A percentile compares a stretch with the other conserved stretches of the same genome.
These are phyloP conservation scores for Coelopa pilipes DNA, from an alignment of 2,888 invertebrate species.

Conservation along the genomic window DNA sequence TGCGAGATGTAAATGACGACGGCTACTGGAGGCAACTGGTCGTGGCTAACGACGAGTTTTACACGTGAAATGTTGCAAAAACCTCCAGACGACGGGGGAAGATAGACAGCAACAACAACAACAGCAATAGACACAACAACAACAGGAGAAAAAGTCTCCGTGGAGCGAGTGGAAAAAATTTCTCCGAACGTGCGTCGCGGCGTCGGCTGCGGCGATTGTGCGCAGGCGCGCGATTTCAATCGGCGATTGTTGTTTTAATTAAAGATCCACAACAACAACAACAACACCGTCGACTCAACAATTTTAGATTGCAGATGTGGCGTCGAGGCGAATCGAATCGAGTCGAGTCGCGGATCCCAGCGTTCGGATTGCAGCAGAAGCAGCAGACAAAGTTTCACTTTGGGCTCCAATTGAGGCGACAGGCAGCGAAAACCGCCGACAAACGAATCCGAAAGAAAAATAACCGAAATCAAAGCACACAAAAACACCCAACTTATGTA, in stretches of 20 bases:
- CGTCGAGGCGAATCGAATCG: neutral
- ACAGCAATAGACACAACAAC: too few species aligned
- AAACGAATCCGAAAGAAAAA: neutral
- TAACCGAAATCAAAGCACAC: too few species aligned
- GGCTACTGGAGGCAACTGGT: neutral
- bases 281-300: neutral
- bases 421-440: neutral
- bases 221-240: neutral
- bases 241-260: constrained; percentile 13
- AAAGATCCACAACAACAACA: constrained; percentile 5
- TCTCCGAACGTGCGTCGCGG: constrained; percentile 12
- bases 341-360: too few species aligned
- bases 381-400: constrained; percentile 12
- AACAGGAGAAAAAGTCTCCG: neutral
- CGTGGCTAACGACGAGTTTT: too few species aligned
- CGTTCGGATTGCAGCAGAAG: neutral
- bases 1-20: neutral
- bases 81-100: too few species aligned
- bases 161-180: constrained; percentile 1
- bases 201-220: neutral
- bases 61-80: too few species aligned
- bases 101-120: neutral
- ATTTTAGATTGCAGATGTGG: neutral
- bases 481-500: too few species aligned
- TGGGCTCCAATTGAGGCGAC: constrained; percentile 6